These are phyloP conservation scores for Torymus aiolomorphi DNA, from an alignment of 2,888 invertebrate genomes.

Conservation along the genomic window DNA sequence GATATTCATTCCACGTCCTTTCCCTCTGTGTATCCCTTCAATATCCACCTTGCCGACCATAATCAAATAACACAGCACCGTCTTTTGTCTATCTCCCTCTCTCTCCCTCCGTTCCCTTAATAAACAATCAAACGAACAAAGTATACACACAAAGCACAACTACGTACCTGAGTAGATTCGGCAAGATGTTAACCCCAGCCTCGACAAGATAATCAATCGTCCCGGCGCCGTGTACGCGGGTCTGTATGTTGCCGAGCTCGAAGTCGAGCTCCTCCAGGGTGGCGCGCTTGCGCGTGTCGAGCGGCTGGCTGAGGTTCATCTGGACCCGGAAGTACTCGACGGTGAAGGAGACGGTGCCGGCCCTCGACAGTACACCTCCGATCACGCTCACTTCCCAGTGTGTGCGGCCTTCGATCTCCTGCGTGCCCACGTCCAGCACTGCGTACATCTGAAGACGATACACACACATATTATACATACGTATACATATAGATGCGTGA, in stretches of 20 bases:
- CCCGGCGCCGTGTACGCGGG: slow-evolving; percentile 90
- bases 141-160: neutral
- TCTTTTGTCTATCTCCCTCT: too few species aligned
- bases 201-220: slow-evolving; percentile 90
- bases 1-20: too few species aligned
- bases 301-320: slow-evolving; percentile 83
- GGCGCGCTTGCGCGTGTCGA: slow-evolving; percentile 86
- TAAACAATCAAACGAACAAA: too few species aligned
- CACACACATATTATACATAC: too few species aligned
- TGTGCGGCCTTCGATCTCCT: slow-evolving; percentile 85
- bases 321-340: slow-evolving; percentile 87
- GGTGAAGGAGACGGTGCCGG: slow-evolving; percentile 86
- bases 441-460: slow-evolving; percentile 74
- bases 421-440: slow-evolving; percentile 86
- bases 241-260: slow-evolving; percentile 89
- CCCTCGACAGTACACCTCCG: slow-evolving; percentile 82
- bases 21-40: too few species aligned
- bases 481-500: too few species aligned
- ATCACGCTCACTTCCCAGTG: slow-evolving; percentile 87
- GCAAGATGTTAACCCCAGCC: slow-evolving; percentile 87
- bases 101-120: too few species aligned
- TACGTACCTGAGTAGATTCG: slow-evolving; percentile 85
- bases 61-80: too few species aligned
- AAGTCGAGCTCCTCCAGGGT: slow-evolving; percentile 85
- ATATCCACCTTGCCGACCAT: too few species aligned